phyloP scores from a whole-genome alignment of 2,113 vertebrate genomes.

The Cebidichthys violaceus region DNA sequence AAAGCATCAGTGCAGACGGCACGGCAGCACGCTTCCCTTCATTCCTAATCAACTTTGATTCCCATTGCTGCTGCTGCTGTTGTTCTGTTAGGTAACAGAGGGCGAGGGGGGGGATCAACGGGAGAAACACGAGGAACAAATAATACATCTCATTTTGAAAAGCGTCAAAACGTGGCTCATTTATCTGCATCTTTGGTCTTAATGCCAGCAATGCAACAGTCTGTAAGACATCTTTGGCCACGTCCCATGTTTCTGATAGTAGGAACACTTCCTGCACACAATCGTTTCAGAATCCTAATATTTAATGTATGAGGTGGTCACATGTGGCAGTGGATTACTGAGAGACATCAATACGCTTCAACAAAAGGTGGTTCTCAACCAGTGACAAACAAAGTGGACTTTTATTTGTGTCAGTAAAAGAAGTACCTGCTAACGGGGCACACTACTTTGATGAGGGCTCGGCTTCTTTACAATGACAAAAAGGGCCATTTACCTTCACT shows the following conservation, averaged over 20 bases:
- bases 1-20: conserved; percentile 36
- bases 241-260: no score
- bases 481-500: neutral
- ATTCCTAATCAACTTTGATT: conserved; percentile 38
- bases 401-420: neutral
- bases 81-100: conserved; percentile 24
- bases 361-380: neutral
- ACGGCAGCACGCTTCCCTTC: conserved; percentile 22
- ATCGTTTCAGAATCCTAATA: neutral
- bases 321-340: neutral
- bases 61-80: conserved; percentile 23
- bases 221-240: neutral
- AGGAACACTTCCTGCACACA: no score
- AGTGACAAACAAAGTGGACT: neutral
- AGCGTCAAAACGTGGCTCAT: neutral
- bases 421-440: neutral
- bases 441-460: neutral
- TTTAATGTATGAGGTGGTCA: neutral
- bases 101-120: conserved; percentile 28
- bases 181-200: neutral
- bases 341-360: no score
- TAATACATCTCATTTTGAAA: neutral
- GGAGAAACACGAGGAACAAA: conserved; percentile 5
- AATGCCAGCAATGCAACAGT: neutral
- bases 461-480: neutral